Evolutionary conservation across 2,888 invertebrate species (phyloP).

Genomic region (Drosophila nr. medialis): DNA sequence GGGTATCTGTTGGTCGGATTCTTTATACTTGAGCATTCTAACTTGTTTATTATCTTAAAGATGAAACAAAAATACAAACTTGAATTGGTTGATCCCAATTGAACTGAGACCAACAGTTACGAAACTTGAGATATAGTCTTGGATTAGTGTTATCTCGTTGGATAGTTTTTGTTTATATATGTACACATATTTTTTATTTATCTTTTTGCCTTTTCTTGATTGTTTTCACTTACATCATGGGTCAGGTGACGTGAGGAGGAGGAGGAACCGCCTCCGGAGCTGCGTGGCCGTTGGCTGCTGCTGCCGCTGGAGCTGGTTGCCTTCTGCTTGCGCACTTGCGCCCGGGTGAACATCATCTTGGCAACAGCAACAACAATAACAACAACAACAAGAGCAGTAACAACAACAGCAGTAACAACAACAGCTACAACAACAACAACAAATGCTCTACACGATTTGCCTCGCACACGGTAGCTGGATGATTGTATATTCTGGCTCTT

Average conservation of each 20-base stretch:
- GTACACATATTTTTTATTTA: neutral
- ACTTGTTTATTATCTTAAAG: neutral
- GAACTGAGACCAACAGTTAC: neutral
- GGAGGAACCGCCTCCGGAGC: slow-evolving; percentile 45
- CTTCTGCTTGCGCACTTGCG: slow-evolving; percentile 87
- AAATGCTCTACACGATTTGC: slow-evolving; percentile 33
- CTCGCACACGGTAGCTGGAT: slow-evolving; percentile 22
- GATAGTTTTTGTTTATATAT: neutral
- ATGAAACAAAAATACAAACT: neutral
- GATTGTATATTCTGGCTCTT: slow-evolving; percentile 5
- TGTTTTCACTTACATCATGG: slow-evolving; percentile 56
- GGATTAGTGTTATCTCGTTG: neutral
- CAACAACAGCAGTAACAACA: slow-evolving; percentile 20
- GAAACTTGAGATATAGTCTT: neutral
- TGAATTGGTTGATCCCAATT: neutral
- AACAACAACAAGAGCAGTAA: slow-evolving; percentile 16
- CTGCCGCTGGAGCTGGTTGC: slow-evolving; percentile 75
- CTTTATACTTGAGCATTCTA: neutral
- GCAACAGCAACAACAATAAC: slow-evolving; percentile 47
- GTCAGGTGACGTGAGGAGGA: slow-evolving; percentile 50
- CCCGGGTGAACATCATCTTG: slow-evolving; percentile 89
- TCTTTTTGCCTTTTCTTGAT: neutral
- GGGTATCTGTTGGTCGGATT: neutral
- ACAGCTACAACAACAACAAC: slow-evolving; percentile 8
- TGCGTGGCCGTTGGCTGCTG: slow-evolving; percentile 78